These are phyloP conservation scores for Lethenteron reissneri DNA, from an alignment of 2,113 vertebrate species.

Conservation along the genomic window DNA sequence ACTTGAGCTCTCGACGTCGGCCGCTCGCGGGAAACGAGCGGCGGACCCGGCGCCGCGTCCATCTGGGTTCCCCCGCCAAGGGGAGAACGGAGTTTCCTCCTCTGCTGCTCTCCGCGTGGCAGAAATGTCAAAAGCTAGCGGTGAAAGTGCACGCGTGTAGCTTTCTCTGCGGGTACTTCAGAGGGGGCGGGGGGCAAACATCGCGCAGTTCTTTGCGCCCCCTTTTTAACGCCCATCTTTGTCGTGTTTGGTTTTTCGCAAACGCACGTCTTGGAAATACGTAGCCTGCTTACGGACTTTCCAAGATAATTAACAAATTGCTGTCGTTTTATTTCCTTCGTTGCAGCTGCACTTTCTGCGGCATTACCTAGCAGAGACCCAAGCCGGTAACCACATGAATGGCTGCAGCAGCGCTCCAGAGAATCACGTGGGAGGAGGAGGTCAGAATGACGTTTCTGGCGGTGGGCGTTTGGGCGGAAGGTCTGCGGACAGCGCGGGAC, in stretches of 20 bases:
- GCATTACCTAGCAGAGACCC: conserved; percentile 35
- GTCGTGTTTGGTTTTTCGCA: neutral
- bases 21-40: neutral
- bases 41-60: neutral
- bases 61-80: neutral
- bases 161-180: neutral
- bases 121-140: neutral
- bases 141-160: neutral
- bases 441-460: too few species aligned
- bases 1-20: neutral
- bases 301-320: neutral
- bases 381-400: neutral
- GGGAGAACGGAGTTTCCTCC: neutral
- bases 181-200: neutral
- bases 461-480: too few species aligned
- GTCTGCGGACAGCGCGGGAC: too few species aligned
- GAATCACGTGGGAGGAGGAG: conserved; percentile 19
- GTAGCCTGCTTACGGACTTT: neutral
- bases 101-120: neutral
- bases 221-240: conserved; percentile 9
- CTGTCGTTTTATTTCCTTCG: neutral
- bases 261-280: neutral
- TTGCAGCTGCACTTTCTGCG: conserved; percentile 53
- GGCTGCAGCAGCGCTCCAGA: conserved; percentile 1
- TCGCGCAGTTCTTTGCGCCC: conserved; percentile 8